These are phyloP conservation scores for Trypoxylon attenuatum DNA, from an alignment of 2,888 invertebrate species.

Conservation along the genomic window DNA sequence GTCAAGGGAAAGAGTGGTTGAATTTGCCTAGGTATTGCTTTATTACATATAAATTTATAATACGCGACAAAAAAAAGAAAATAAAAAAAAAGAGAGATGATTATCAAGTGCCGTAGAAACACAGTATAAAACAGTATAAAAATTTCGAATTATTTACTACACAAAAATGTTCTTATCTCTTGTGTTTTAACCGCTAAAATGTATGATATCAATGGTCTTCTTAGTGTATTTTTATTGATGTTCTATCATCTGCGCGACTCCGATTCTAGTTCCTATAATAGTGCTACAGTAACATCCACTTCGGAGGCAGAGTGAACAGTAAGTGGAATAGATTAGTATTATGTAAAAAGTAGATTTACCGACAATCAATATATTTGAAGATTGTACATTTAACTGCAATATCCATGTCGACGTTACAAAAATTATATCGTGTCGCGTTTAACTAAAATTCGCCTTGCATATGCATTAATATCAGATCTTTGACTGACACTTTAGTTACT, in stretches of 20 bases:
- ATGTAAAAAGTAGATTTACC: no score
- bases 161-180: background rate
- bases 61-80: background rate
- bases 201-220: background rate
- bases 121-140: background rate
- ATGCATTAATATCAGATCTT: no score
- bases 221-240: background rate
- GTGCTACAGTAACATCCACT: background rate
- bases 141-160: background rate
- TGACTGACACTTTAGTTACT: no score
- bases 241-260: background rate
- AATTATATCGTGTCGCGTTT: no score
- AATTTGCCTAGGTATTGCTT: conserved; percentile 23
- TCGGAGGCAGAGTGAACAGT: background rate
- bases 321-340: no score
- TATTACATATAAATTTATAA: background rate
- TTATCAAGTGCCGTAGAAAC: no score
- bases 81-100: no score
- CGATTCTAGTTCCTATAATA: background rate
- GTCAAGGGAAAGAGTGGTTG: conserved; percentile 35
- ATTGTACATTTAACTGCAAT: no score
- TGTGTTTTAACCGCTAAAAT: no score
- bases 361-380: no score
- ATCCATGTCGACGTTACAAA: no score
- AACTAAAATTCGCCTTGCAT: no score